Evolutionary conservation across 2,888 invertebrate species (phyloP).

Genomic region (Cerceris ruficornis): DNA sequence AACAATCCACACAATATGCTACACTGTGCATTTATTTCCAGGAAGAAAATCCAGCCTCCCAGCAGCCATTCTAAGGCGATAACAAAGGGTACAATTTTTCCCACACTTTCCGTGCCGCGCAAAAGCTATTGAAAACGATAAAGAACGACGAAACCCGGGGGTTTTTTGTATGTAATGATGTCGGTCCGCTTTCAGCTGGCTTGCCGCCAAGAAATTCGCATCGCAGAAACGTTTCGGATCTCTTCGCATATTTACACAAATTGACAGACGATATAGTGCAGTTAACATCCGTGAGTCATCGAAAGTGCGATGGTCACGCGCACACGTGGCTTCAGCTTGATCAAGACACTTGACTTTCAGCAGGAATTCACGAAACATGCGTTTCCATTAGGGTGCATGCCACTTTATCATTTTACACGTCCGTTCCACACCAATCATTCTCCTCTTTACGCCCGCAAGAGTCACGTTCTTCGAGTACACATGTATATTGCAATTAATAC

Average conservation of each 20-base stretch:
- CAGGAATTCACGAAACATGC: too few species aligned
- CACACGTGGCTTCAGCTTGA: not conserved
- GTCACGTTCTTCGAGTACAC: not conserved
- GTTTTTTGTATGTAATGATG: not conserved
- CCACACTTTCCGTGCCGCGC: not conserved
- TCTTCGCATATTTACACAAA: constrained; percentile 6
- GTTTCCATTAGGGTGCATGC: not conserved
- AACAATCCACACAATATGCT: too few species aligned
- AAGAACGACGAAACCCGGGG: not conserved
- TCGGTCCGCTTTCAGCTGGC: not conserved
- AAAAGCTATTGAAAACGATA: not conserved
- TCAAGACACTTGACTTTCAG: constrained; percentile 3
- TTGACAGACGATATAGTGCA: constrained; percentile 12
- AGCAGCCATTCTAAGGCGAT: not conserved
- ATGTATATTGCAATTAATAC: too few species aligned
- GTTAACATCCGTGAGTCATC: constrained; percentile 53
- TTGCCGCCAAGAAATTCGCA: not conserved
- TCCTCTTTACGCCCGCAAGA: not conserved
- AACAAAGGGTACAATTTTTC: not conserved
- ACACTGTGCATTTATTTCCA: too few species aligned
- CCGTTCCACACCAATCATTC: not conserved
- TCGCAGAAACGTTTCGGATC: not conserved
- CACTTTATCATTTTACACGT: not conserved
- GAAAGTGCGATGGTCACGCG: constrained; percentile 9
- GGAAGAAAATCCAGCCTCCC: too few species aligned